phyloP scores from a whole-genome alignment of 30 jellyfish, hydroid and myxozoan genomes.

The Rhopilema esculentum region DNA sequence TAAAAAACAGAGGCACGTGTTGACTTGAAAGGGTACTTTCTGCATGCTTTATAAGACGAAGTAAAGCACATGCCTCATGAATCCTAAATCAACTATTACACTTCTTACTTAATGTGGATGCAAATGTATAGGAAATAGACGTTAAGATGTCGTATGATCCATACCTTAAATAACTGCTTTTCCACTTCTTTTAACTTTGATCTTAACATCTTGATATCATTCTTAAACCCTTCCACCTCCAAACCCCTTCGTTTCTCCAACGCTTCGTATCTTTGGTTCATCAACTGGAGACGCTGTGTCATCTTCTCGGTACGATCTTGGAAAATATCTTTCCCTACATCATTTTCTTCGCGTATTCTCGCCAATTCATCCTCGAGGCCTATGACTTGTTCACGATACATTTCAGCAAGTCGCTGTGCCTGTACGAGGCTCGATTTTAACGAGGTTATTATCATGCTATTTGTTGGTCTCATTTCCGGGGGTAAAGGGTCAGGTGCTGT shows the following conservation, averaged over 20 bases:
- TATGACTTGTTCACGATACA: conserved; percentile 97
- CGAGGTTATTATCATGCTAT: conserved; percentile 72
- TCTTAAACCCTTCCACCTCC: conserved; percentile 96
- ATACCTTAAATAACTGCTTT: conserved; percentile 91
- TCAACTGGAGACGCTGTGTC: conserved; percentile 82
- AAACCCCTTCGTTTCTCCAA: conserved; percentile 89
- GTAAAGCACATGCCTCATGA: no score
- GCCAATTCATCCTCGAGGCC: conserved; percentile 98
- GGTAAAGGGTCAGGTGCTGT: conserved; percentile 71
- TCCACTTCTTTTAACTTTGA: conserved; percentile 93
- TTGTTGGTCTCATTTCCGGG: conserved; percentile 72
- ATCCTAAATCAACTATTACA: no score
- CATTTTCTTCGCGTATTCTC: conserved; percentile 94
- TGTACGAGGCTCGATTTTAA: conserved; percentile 84
- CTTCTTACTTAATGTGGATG: no score
- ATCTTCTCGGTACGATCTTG: conserved; percentile 87
- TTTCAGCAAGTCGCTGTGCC: conserved; percentile 90
- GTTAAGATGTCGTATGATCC: neutral
- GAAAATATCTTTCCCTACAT: conserved; percentile 83
- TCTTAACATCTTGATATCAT: conserved; percentile 89
- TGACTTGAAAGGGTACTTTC: no score
- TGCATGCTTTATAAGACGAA: no score
- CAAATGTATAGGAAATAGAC: neutral
- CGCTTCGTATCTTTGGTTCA: conserved; percentile 94
- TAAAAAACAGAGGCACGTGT: no score